A percentile compares a stretch with the other conserved stretches of the same genome.
Evolutionary conservation across 2,888 invertebrate species (phyloP).

Genomic region (Stenodera caucasica): DNA sequence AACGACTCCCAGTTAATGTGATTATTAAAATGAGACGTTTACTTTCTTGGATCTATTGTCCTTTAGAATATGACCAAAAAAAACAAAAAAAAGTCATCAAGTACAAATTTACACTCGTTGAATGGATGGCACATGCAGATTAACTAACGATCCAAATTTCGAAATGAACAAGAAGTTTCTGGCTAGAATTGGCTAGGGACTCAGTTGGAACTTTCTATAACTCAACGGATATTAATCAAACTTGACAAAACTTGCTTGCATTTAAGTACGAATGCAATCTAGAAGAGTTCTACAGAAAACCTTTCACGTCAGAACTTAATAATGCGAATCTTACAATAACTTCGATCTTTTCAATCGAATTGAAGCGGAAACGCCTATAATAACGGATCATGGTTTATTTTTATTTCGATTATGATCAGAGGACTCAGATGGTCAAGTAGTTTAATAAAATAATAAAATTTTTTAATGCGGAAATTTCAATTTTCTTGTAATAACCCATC

Average conservation of each 20-base stretch:
- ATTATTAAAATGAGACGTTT: not conserved
- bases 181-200: constrained; percentile 29
- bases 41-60: not conserved
- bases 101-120: constrained; percentile 35
- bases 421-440: not conserved
- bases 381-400: too few species aligned
- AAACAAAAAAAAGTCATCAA: constrained; percentile 14
- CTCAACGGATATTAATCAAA: constrained; percentile 29
- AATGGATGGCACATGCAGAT: constrained; percentile 32
- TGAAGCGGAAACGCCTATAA: not conserved
- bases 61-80: constrained; percentile 13
- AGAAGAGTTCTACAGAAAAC: not conserved
- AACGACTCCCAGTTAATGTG: not conserved
- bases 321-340: not conserved
- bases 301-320: too few species aligned
- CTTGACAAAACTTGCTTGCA: constrained; percentile 9
- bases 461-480: not conserved
- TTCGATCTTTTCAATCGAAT: not conserved
- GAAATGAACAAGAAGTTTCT: constrained; percentile 34
- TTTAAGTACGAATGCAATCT: not conserved
- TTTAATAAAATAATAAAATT: not conserved
- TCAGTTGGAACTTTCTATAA: constrained; percentile 11
- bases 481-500: too few species aligned
- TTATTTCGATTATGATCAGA: not conserved
- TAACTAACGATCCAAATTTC: constrained; percentile 32